Conservation (phyloP, 2,797 vertebrate species). For the Siniperca undulata region DNA sequence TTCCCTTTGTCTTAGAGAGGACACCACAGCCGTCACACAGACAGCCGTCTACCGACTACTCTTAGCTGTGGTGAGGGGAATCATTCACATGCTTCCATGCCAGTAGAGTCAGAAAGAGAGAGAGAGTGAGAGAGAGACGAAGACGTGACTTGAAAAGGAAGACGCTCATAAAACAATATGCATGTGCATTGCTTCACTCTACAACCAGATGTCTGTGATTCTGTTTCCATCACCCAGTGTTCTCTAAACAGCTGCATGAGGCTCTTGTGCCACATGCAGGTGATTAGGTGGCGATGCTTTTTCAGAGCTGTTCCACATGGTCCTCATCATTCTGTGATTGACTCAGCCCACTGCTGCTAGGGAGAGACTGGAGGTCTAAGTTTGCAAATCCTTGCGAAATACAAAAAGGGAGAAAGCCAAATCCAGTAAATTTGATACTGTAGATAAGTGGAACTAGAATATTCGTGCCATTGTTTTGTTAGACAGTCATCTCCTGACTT, state of each 20-base stretch:
- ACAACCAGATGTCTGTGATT: slow-evolving; percentile 39
- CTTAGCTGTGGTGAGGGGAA: slow-evolving; percentile 72
- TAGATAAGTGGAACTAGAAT: slow-evolving; percentile 71
- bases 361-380: slow-evolving; percentile 52
- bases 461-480: slow-evolving; percentile 51
- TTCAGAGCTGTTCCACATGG: slow-evolving; percentile 69
- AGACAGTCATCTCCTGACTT: slow-evolving; percentile 15
- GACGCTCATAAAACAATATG: slow-evolving; percentile 22
- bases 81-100: slow-evolving; percentile 78
- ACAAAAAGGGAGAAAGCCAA: slow-evolving; percentile 48
- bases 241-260: slow-evolving; percentile 53
- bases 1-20: slow-evolving; percentile 83
- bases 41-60: slow-evolving; percentile 78
- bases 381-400: slow-evolving; percentile 70
- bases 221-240: slow-evolving; percentile 41
- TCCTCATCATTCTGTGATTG: slow-evolving; percentile 64
- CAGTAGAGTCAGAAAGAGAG: slow-evolving; percentile 50
- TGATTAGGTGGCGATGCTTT: slow-evolving; percentile 66
- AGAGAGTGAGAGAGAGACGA: slow-evolving; percentile 18
- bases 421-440: slow-evolving; percentile 62
- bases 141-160: slow-evolving; percentile 5
- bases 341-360: slow-evolving; percentile 50
- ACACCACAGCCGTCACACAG: slow-evolving; percentile 81
- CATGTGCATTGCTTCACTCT: slow-evolving; percentile 31
- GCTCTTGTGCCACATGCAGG: slow-evolving; percentile 70